Evolutionary conservation across 2,888 invertebrate genomes (phyloP).

Genomic region (Oscheius sp.): DNA sequence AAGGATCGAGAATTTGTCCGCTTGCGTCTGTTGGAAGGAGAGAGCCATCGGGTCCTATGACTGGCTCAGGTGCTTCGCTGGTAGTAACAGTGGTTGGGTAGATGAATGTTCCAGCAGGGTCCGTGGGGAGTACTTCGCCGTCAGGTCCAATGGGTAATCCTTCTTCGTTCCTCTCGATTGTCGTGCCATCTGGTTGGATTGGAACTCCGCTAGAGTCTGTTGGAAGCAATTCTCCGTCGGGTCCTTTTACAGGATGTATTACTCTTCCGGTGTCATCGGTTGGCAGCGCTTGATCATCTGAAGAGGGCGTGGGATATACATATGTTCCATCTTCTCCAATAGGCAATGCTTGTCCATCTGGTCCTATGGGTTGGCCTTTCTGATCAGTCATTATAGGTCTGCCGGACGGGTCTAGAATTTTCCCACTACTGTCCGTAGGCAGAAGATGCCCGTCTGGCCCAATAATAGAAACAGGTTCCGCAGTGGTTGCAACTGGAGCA

Average conservation of each 20-base stretch:
- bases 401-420: conserved; percentile 46
- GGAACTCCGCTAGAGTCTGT: conserved; percentile 43
- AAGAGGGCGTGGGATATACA: conserved; percentile 29
- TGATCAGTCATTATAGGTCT: conserved; percentile 51
- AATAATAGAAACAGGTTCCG: conserved; percentile 49
- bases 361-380: conserved; percentile 45
- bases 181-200: conserved; percentile 27
- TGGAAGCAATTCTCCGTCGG: conserved; percentile 48
- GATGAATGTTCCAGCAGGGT: conserved; percentile 49
- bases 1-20: conserved; percentile 43
- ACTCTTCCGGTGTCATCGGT: conserved; percentile 49
- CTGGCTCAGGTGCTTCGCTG: conserved; percentile 39
- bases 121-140: conserved; percentile 49
- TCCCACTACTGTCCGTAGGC: conserved; percentile 42
- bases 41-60: conserved; percentile 50
- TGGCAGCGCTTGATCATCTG: conserved; percentile 45
- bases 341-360: conserved; percentile 33
- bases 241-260: conserved; percentile 39
- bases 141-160: conserved; percentile 49
- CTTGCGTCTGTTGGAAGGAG: conserved; percentile 51
- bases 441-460: conserved; percentile 51
- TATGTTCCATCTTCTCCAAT: conserved; percentile 23
- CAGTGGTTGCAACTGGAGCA: conserved; percentile 52
- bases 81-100: conserved; percentile 46
- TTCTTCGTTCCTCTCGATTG: conserved; percentile 43